Evolutionary conservation across 2,888 invertebrate species (phyloP), one percentile per base, ranked within the genome.

Genomic region (Aphidoletes aphidimyza): DNA sequence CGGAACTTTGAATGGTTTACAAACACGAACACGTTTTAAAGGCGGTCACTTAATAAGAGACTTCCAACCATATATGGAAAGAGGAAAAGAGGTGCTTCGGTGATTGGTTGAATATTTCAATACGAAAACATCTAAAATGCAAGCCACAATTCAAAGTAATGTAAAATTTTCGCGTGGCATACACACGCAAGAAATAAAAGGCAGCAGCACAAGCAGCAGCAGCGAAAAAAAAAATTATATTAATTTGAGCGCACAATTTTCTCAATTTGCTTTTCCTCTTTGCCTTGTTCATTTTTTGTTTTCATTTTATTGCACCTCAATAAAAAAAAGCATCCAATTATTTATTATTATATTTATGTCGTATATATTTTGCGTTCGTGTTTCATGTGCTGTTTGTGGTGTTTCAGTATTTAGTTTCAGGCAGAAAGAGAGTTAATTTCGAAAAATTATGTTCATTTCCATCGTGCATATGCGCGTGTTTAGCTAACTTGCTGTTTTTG

Each of bases 261-360:
- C 69, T 69, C 69, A 30, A 6, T 6, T 34, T 69, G 69, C 30
- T 69, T n/a, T n/a, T 69, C 22, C 54, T 54, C 30, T 30, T 69
- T 26, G 6, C 30, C 30, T 69, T 30, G 69, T 69, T 69, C 69
- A n/a, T n/a, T n/a, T n/a, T n/a, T n/a, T n/a, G n/a, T n/a, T n/a
- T n/a, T n/a, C n/a, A n/a, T 69, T 69, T 69, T 69, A 69, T 69
- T 69, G 69, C 69, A 69, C 69, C 69, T 14, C 69, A 69, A 69
- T 69, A 69, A 69, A 69, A 54, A 69, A 69, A 1, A n/a, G 30
- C 69, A 69, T 69, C 69, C 69, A 69, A 69, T 69, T 69, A 69
- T 69, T 69, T 69, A 69, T 69, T 69, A 69, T 69, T 69, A 69
- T 69, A 30, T 69, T 30, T 30, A 69, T 30, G 69, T 34, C 69